These are phyloP conservation scores for Archaeoteleia sp. DNA, from an alignment of 2,888 invertebrate genomes.

Conservation along the genomic window DNA sequence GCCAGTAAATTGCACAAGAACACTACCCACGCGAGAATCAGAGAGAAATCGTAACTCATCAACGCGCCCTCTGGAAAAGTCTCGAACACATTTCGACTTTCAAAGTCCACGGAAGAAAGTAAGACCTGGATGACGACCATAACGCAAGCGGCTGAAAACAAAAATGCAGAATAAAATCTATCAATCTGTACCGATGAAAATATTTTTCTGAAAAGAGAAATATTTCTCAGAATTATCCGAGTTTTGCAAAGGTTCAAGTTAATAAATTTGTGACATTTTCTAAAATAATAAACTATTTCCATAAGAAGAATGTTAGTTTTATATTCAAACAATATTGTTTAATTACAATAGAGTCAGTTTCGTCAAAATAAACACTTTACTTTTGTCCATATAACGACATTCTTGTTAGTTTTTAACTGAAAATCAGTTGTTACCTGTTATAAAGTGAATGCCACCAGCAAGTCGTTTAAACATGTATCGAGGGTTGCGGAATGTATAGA, in stretches of 20 bases:
- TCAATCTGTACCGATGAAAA: slow-evolving; percentile 1
- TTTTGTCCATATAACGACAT: too few species aligned
- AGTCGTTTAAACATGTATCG: slow-evolving; percentile 92
- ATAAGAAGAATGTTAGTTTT: too few species aligned
- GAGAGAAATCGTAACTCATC: slow-evolving; percentile 84
- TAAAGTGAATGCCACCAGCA: slow-evolving; percentile 89
- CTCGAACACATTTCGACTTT: slow-evolving; percentile 80
- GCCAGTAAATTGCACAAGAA: slow-evolving; percentile 82
- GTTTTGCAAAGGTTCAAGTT: too few species aligned
- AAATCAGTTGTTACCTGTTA: slow-evolving; percentile 88
- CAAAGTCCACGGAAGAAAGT: slow-evolving; percentile 83
- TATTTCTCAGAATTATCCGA: too few species aligned
- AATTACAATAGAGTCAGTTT: too few species aligned
- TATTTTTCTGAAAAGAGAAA: too few species aligned
- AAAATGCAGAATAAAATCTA: slow-evolving; percentile 4
- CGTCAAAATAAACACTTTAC: too few species aligned
- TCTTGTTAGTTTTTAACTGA: too few species aligned
- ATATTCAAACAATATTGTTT: too few species aligned
- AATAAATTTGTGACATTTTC: too few species aligned
- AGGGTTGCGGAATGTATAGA: slow-evolving; percentile 89
- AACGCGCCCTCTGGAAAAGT: slow-evolving; percentile 82
- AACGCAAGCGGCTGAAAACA: slow-evolving; percentile 82
- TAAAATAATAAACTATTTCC: too few species aligned
- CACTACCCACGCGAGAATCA: slow-evolving; percentile 86
- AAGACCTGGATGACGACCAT: slow-evolving; percentile 90